Evolutionary conservation across 2,113 vertebrate species (phyloP).

Genomic region (Motacilla alba): DNA sequence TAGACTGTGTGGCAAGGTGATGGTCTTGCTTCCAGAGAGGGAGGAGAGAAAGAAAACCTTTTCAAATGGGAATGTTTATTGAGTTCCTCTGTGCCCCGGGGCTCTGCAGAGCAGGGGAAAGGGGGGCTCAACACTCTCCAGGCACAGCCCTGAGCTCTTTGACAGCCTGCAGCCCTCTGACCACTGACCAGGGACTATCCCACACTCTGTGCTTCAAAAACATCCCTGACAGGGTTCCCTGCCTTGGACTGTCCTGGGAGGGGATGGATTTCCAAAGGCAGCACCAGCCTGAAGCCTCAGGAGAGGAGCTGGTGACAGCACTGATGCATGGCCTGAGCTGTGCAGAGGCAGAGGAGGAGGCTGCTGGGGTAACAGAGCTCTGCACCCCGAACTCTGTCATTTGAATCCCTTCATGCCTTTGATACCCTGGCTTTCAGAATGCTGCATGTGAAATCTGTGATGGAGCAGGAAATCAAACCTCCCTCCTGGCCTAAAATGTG

Average conservation of each 20-base stretch:
- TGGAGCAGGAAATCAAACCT: neutral
- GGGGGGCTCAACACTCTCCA: neutral
- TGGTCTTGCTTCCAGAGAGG: neutral
- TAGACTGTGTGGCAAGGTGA: neutral
- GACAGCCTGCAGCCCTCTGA: neutral
- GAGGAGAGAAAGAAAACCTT: neutral
- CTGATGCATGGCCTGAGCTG: neutral
- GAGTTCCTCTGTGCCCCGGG: neutral
- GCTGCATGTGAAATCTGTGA: neutral
- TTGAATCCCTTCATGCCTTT: neutral
- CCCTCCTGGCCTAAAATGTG: neutral
- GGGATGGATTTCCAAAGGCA: neutral
- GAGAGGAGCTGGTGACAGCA: fast-evolving
- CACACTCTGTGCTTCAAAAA: neutral
- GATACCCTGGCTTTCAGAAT: neutral
- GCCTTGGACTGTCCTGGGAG: neutral
- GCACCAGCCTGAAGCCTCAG: neutral
- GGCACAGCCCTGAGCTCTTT: neutral
- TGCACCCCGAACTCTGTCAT: fast-evolving
- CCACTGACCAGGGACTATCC: neutral
- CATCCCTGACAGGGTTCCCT: neutral
- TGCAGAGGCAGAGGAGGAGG: neutral
- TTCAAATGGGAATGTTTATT: neutral
- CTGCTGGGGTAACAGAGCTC: neutral
- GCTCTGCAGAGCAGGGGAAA: neutral